Percentiles rank a stretch among this genome's conserved stretches.
Conservation (phyloP, 1,140 invertebrate species). For the Drosophila erecta region DNA sequence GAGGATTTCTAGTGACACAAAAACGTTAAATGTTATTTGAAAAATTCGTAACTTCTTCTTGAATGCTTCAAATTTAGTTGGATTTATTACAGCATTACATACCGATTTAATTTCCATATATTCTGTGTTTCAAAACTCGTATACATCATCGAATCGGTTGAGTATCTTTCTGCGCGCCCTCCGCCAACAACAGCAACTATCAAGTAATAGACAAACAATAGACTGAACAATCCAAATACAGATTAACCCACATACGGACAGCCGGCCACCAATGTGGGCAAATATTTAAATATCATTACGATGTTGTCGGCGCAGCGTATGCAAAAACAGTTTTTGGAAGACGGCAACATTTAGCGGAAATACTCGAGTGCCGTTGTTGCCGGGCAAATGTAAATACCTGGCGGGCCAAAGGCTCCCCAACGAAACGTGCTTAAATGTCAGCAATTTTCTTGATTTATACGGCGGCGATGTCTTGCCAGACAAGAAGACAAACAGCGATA, state of each 20-base stretch:
- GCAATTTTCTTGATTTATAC: slow-evolving; percentile 83
- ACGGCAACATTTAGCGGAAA: slow-evolving; percentile 71
- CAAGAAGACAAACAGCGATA: slow-evolving; percentile 65
- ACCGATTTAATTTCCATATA: too few relatives aligned
- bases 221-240: slow-evolving; percentile 72
- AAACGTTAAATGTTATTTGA: too few relatives aligned
- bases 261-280: slow-evolving; percentile 60
- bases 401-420: slow-evolving; percentile 52
- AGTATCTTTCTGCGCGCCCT: not conserved
- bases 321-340: slow-evolving; percentile 62
- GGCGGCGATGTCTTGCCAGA: slow-evolving; percentile 69
- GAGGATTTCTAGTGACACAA: not conserved
- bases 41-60: too few relatives aligned
- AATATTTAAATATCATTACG: slow-evolving; percentile 83
- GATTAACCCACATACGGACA: slow-evolving; percentile 77
- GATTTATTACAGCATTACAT: too few relatives aligned
- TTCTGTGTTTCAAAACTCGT: not conserved
- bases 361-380: slow-evolving; percentile 61
- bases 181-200: slow-evolving; percentile 14
- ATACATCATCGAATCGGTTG: not conserved
- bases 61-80: too few relatives aligned
- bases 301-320: slow-evolving; percentile 28
- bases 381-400: slow-evolving; percentile 73
- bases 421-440: slow-evolving; percentile 82
- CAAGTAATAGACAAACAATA: slow-evolving; percentile 51